Base-by-base conservation (phyloP, 2,888 invertebrate genomes). In the Limenitis camilla region DNA sequence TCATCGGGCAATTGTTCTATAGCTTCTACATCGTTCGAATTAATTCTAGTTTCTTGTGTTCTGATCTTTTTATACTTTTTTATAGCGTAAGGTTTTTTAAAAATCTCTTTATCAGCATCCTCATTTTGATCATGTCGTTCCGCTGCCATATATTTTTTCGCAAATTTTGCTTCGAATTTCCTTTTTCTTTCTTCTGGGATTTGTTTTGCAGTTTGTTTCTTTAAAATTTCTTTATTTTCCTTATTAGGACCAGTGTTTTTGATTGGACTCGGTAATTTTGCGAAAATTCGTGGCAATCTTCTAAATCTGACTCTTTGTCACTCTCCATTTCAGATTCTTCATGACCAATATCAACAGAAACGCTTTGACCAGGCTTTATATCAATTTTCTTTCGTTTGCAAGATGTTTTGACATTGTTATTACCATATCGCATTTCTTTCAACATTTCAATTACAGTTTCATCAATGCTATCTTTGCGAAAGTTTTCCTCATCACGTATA, bases 401-500 rank as follows among this genome's bases (percentile, higher is more conserved):
- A 29, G 8, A 29, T 7, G 19, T 31, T 43, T 10, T 43, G 19
- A 28, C 30, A n/a, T 28, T 11, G 9, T 5, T 43, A 7, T n/a
- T 43, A 6, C 33, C 43, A 43, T 43, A 43, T 5, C 33, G 28
- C 43, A 43, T 43, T 43, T 43, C 43, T 30, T 43, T 28, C n/a
- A 43, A 19, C 7, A 43, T 28, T 0, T 28, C n/a, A 9, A 32
- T 10, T 29, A 43, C 43, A 5, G 30, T 10, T 3, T 28, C 9
- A 32, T 31, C 31, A 11, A 43, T 31, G 6, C 10, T n/a, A 29
- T 31, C 31, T 32, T 43, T 11, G 19, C n/a, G 9, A 10, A 35
- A 35, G 35, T 33, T 35, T 2, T 11, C 35, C 10, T 49, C 41
- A 6, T 19, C n/a, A 35, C 10, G 11, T 29, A 8, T 8, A n/a